Base-by-base conservation (phyloP, 2,888 invertebrate species). In the Drosophila koepferae region DNA sequence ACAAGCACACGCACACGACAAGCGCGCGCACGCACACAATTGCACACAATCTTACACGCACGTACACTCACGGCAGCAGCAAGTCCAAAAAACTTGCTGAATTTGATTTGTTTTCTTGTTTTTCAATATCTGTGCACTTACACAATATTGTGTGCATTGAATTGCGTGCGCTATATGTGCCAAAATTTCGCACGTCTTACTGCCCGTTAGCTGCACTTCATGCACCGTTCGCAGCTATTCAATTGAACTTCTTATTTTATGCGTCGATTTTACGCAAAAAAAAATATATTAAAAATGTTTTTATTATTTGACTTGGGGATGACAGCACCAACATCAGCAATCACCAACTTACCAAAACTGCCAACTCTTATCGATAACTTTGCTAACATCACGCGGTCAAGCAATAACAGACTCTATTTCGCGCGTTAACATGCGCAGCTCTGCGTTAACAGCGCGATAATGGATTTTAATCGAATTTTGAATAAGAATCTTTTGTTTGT, bases 141-240 rank as follows among this genome's bases (percentile, higher is more conserved):
- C 81, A 81, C 82, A 72, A 69, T 61, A 59, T 59, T 43, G 60
- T 48, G 63, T 38, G 51, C 82, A 81, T 81, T 78, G 64, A 71
- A 63, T 60, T 64, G 8, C 38, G 55, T 14, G 12, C 34, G 53
- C 51, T 38, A 38, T 31, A 38, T 41, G 18, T 23, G 60, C 31
- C 49, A 34, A 31, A 65, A 34, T 31, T 53, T 34, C 9, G 31
- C 34, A 53, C 38, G 40, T 8, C 16, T n/a, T 36, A 48, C 49
- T 73, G 36, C 38, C 55, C 60, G 55, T 31, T 44, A 28, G 28
- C 60, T 75, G 28, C 44, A 53, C 48, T 43, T 56, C 16, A 54
- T 49, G 31, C 23, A 44, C 36, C 44, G 38, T 38, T 51, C 51
- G 36, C 49, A 36, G 38, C 16, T 38, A 55, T 18, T 48, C 55